Base-by-base conservation (phyloP, 1,140 invertebrate species). In the Bactericera cockerelli region DNA sequence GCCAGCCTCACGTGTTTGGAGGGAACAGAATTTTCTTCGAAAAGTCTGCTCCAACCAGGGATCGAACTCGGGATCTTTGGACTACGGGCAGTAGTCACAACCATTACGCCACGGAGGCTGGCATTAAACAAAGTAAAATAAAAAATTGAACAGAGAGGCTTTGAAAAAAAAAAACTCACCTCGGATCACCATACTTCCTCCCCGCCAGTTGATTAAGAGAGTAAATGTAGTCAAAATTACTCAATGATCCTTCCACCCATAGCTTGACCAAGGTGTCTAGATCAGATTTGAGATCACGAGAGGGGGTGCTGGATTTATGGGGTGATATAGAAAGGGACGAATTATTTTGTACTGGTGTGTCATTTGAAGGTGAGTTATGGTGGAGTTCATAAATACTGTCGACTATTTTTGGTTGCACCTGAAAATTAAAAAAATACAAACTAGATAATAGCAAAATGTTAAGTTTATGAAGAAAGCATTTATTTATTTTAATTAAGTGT, bases 151-250 rank as follows among this genome's bases (percentile, higher is more conserved):
- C n/a, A n/a, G n/a, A n/a, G n/a, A n/a, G n/a, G n/a, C n/a, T n/a
- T n/a, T n/a, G n/a, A n/a, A n/a, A n/a, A n/a, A n/a, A n/a, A n/a
- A n/a, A n/a, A n/a, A n/a, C n/a, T n/a, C n/a, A n/a, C n/a, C 86
- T 84, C 0, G 93, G 91, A 75, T 96, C 89, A 59, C 82, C 82
- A 28, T 83, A 77, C 57, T 64, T 65, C 60, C 81, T 68, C 2
- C 93, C 89, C 63, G 87, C 82, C 36, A 91, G 74, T 65, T 82
- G 78, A 74, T 98, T 98, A 33, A 98, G 71, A 55, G 86, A 81
- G 64, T 90, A 83, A 55, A 98, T 74, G 72, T 98, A 98, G 66
- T 94, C 87, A 70, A 89, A 89, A 73, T 98, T 98, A 6, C 82
- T 87, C 21, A 98, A 77, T 62, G 82, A 74, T 2, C 92, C 86